Evolutionary conservation across 2,113 vertebrate species (phyloP).

Genomic region (Pachypanchax playfairii): DNA sequence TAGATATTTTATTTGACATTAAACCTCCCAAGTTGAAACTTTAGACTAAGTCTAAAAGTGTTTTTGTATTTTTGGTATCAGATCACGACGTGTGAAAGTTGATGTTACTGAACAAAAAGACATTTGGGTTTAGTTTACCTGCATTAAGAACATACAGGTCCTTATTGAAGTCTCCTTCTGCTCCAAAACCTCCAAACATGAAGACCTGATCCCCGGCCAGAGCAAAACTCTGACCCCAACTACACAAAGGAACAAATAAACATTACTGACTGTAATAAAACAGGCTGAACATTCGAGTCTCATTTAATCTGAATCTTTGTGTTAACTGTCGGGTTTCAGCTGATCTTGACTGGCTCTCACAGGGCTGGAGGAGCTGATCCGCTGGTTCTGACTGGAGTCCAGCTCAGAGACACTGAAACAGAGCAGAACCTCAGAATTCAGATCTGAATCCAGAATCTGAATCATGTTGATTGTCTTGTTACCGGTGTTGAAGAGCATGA

Average conservation of each 20-base stretch:
- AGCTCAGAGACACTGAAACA: slow-evolving; percentile 76
- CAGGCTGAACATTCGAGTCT: too few species aligned
- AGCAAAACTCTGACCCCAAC: slow-evolving; percentile 69
- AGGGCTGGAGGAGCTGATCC: slow-evolving; percentile 69
- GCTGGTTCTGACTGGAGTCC: slow-evolving; percentile 77
- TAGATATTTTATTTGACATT: too few species aligned
- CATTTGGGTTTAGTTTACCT: slow-evolving; percentile 55
- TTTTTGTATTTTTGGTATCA: too few species aligned
- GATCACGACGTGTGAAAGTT: too few species aligned
- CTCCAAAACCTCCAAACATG: slow-evolving; percentile 71
- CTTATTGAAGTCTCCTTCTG: slow-evolving; percentile 60
- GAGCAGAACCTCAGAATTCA: not conserved
- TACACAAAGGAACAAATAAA: too few species aligned
- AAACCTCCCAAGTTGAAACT: too few species aligned
- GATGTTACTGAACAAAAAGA: too few species aligned
- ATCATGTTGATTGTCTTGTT: not conserved
- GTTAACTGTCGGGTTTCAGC: too few species aligned
- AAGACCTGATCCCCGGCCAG: slow-evolving; percentile 74
- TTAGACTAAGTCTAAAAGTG: too few species aligned
- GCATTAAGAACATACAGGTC: slow-evolving; percentile 74
- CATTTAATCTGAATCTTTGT: too few species aligned
- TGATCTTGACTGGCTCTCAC: slow-evolving; percentile 46
- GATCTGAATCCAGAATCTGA: not conserved
- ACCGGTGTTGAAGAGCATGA: slow-evolving; percentile 79
- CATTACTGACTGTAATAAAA: too few species aligned